A percentile compares a stretch with the other conserved stretches of the same genome.
These are phyloP conservation scores for Poeciliopsis retropinna DNA, from an alignment of 2,113 vertebrate species.

Conservation along the genomic window DNA sequence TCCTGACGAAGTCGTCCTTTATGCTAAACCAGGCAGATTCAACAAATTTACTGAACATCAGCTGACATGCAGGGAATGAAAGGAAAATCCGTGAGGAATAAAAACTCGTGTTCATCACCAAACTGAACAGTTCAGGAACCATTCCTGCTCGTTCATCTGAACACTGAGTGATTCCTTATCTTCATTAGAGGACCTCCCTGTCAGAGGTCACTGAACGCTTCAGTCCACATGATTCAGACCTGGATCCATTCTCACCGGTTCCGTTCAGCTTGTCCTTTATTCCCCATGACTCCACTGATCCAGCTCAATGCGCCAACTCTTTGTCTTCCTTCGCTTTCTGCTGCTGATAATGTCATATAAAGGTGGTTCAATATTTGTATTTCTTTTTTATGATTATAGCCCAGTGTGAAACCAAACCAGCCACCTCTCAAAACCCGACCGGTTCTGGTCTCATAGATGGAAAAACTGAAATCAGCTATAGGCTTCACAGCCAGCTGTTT, in stretches of 20 bases:
- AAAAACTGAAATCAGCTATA: too few relatives aligned
- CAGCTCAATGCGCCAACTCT: background rate
- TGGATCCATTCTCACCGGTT: too few relatives aligned
- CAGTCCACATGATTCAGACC: background rate
- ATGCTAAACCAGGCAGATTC: background rate
- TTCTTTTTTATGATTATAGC: background rate
- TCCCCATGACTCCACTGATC: background rate
- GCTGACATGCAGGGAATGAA: too few relatives aligned
- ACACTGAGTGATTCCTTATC: background rate
- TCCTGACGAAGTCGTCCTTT: background rate
- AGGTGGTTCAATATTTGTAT: background rate
- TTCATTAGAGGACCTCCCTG: background rate
- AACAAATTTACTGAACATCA: background rate
- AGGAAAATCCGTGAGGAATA: background rate
- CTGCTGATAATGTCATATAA: background rate
- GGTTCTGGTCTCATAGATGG: too few relatives aligned
- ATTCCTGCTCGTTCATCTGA: background rate
- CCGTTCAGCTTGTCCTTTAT: background rate
- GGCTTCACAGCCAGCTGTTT: too few relatives aligned
- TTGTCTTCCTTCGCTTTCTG: background rate
- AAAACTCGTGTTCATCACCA: background rate
- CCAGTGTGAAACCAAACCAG: too few relatives aligned
- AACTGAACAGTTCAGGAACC: background rate
- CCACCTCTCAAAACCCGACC: too few relatives aligned
- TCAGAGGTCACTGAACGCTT: background rate